These are phyloP conservation scores for Hylaeus anthracinus DNA, from an alignment of 1,140 invertebrate genomes.

Conservation along the genomic window DNA sequence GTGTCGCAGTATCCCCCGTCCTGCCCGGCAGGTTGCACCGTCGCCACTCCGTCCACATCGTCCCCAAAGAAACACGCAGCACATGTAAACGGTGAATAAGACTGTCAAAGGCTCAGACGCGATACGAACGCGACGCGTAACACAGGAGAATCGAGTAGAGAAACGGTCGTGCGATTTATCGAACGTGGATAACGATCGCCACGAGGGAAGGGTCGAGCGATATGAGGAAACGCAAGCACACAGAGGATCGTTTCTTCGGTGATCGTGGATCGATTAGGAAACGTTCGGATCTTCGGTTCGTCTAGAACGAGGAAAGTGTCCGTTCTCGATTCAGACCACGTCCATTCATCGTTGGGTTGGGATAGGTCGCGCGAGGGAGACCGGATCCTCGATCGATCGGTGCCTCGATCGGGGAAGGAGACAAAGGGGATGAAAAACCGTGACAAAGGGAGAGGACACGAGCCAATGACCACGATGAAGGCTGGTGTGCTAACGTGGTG, in stretches of 20 bases:
- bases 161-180: not conserved
- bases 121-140: not conserved
- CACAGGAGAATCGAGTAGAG: too few species aligned
- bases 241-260: not conserved
- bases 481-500: conserved; percentile 19
- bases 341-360: not conserved
- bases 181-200: not conserved
- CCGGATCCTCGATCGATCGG: conserved; percentile 42
- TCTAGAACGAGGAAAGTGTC: conserved; percentile 14
- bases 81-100: conserved; percentile 62
- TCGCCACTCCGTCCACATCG: conserved; percentile 73
- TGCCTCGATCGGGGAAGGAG: not conserved
- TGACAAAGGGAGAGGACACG: not conserved
- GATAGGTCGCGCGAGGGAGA: conserved; percentile 9
- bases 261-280: conserved; percentile 18
- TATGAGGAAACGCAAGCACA: not conserved
- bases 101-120: not conserved
- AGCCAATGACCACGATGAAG: not conserved
- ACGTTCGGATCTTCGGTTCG: too few species aligned
- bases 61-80: conserved; percentile 51
- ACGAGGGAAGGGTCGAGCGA: not conserved
- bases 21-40: conserved; percentile 65
- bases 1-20: conserved; percentile 75
- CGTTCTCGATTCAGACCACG: not conserved
- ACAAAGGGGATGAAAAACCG: not conserved